Base-by-base conservation (phyloP, 2,888 invertebrate species). In the Hydriomena furcata region DNA sequence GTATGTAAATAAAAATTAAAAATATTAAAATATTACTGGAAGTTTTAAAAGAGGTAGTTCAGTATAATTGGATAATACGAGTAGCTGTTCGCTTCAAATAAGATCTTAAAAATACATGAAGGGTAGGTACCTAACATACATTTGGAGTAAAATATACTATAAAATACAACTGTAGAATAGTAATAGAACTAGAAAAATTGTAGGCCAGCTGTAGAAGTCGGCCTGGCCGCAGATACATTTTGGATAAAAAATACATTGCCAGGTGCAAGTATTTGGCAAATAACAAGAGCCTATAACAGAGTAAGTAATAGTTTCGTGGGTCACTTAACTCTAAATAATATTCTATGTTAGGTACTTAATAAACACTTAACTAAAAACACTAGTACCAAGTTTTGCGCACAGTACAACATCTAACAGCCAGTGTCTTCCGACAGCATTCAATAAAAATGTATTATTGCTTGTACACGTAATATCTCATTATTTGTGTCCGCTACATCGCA, bases 391-490 rank as follows among this genome's bases (percentile, higher is more conserved):
- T 79, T 82, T 79, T 81, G 82, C 84, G 61, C 86, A 88, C 87
- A 83, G 74, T 77, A 88, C 88, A 86, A 88, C 87, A 89, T 73
- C 84, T 66, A 88, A 68, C 78, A 79, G 84, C 83, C 86, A 79
- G 52, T 75, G 76, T 81, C 82, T 58, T 69, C 57, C 69, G 77
- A 84, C 82, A 79, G 84, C 86, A 63, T 77, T 61, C 71, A 82
- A 86, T 85, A 84, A 80, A 87, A 87, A 81, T 75, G 69, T 85
- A 81, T 89, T 90, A 90, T 90, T 90, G 90, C 90, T 90, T 89
- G 80, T 90, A 89, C 89, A 90, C 90, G 90, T 90, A 88, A 84
- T 87, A 74, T 82, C 79, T 53, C 50, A 51, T 73, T 67, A 61
- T 58, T 63, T 62, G 62, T 77, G 78, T 83, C 75, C 77, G 76